Evolutionary conservation across 2,113 vertebrate species (phyloP).

Genomic region (Colinus virginianus): DNA sequence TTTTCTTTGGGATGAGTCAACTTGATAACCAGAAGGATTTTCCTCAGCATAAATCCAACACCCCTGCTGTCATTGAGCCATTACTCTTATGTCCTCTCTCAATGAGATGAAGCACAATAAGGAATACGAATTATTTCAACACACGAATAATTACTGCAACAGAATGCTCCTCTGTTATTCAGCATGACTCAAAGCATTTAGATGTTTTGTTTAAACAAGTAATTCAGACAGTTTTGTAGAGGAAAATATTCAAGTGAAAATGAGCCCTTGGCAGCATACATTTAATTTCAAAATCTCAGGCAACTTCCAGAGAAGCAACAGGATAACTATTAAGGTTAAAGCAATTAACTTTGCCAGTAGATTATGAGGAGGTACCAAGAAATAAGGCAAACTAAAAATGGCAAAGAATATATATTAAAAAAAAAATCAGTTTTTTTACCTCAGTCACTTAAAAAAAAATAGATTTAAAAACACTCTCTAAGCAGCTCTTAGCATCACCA

Average conservation of each 20-base stretch:
- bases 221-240: neutral
- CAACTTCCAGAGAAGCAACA: neutral
- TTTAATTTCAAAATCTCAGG: neutral
- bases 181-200: neutral
- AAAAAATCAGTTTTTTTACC: neutral
- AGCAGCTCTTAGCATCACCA: neutral
- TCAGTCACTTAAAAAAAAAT: neutral
- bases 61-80: neutral
- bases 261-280: neutral
- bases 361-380: neutral
- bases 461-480: neutral
- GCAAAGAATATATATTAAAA: neutral
- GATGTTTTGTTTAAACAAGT: neutral
- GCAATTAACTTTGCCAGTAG: neutral
- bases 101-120: neutral
- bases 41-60: neutral
- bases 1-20: neutral
- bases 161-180: neutral
- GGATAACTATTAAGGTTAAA: neutral
- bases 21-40: neutral
- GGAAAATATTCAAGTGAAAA: slow-evolving; percentile 25
- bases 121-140: neutral
- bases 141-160: neutral
- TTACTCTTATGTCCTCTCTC: neutral
- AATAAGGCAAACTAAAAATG: neutral